These are phyloP conservation scores for Sternotherus odoratus DNA, from an alignment of 2,797 vertebrate species.

Conservation along the genomic window DNA sequence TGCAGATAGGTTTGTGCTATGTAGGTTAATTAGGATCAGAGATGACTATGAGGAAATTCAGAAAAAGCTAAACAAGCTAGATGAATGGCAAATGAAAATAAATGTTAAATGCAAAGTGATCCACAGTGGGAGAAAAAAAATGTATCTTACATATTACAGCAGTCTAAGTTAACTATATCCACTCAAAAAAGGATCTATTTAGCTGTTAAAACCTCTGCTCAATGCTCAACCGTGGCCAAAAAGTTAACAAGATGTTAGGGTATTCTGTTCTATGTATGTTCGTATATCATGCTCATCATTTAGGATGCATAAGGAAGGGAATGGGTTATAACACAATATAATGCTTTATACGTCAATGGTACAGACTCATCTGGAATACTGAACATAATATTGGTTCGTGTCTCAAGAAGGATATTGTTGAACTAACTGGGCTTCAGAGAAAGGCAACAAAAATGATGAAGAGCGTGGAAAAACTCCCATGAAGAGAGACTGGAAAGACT, in stretches of 20 bases:
- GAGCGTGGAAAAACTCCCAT: too few species aligned
- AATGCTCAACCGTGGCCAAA: not conserved
- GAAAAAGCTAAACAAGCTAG: not conserved
- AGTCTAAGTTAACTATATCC: not conserved
- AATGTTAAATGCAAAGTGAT: too few species aligned
- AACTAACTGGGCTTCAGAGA: too few species aligned
- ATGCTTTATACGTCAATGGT: not conserved
- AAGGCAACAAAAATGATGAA: too few species aligned
- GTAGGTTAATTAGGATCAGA: not conserved
- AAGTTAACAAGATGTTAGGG: not conserved
- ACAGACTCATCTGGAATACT: not conserved
- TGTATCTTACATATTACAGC: not conserved
- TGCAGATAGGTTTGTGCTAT: not conserved
- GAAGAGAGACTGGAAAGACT: too few species aligned
- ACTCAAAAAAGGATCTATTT: not conserved
- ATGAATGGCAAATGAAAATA: too few species aligned
- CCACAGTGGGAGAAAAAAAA: too few species aligned
- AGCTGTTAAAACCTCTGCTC: not conserved
- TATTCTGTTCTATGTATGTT: not conserved
- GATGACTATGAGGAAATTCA: not conserved
- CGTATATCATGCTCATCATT: not conserved
- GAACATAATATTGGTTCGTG: not conserved
- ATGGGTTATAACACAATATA: not conserved
- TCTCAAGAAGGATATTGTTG: not conserved
- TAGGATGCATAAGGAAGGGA: not conserved